A percentile compares a stretch with the other conserved stretches of the same genome.
Conservation (phyloP, 2,113 vertebrate genomes). For the Pseudopipra pipra region DNA sequence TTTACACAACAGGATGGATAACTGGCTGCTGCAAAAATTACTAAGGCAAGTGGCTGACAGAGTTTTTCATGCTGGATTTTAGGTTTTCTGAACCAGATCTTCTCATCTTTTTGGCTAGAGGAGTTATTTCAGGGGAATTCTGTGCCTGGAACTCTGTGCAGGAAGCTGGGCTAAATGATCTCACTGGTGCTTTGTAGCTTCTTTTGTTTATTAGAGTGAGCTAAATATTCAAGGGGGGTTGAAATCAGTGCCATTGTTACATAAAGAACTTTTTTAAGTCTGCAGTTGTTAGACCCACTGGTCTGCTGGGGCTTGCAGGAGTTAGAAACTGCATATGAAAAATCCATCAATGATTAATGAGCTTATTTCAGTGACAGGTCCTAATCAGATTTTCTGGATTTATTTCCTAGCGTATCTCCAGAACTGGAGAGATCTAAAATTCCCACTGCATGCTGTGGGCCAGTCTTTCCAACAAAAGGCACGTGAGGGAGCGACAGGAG, state of each 20-base stretch:
- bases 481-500: neutral
- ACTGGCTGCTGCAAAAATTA: slow-evolving; percentile 12
- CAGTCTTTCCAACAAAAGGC: neutral
- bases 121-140: neutral
- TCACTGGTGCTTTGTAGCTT: neutral
- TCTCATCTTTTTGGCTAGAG: neutral
- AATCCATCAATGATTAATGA: slow-evolving; percentile 6
- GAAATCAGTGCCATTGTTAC: neutral
- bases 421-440: neutral
- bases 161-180: neutral
- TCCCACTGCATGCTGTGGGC: neutral
- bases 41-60: neutral
- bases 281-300: neutral
- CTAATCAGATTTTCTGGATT: slow-evolving; percentile 51
- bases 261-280: neutral
- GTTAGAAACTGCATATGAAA: neutral
- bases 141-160: neutral
- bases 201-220: neutral
- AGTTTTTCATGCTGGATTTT: slow-evolving; percentile 20
- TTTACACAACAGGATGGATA: neutral
- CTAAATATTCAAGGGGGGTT: neutral
- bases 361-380: neutral
- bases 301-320: slow-evolving; percentile 6
- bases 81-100: neutral
- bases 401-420: neutral